Percentiles rank a stretch among this genome's conserved stretches.
These are phyloP conservation scores for Protaetia brevitarsis DNA, from an alignment of 1,140 invertebrate species.

Conservation along the genomic window DNA sequence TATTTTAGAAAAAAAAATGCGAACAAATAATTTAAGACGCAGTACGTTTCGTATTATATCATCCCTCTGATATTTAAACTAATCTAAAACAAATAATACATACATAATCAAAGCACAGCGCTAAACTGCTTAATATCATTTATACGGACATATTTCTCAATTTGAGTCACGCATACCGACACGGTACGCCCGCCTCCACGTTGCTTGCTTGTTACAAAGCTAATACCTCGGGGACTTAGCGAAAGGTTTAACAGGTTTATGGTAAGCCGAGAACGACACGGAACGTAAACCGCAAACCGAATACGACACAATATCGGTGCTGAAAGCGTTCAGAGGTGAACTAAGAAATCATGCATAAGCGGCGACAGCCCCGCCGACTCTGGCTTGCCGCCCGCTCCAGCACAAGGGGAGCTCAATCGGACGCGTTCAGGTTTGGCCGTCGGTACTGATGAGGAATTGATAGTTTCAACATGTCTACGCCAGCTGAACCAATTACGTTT, in stretches of 20 bases:
- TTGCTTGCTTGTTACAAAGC: neutral
- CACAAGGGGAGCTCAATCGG: too few species aligned
- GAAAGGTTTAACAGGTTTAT: constrained; percentile 12
- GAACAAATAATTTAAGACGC: too few species aligned
- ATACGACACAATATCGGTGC: constrained; percentile 6
- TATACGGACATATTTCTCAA: constrained; percentile 7
- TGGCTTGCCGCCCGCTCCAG: too few species aligned
- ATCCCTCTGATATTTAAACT: too few species aligned
- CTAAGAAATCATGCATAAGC: constrained; percentile 16
- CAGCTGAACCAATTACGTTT: constrained; percentile 53
- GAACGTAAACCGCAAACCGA: constrained; percentile 6
- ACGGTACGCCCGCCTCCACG: neutral
- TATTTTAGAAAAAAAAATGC: too few species aligned
- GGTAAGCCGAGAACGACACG: constrained; percentile 16
- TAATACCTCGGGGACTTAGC: constrained; percentile 10
- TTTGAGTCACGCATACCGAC: neutral
- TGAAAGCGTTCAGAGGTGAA: constrained; percentile 17
- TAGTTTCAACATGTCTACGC: constrained; percentile 48
- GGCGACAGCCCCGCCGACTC: neutral
- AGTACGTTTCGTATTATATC: too few species aligned
- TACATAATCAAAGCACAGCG: neutral
- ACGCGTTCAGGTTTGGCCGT: constrained; percentile 35
- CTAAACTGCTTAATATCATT: neutral
- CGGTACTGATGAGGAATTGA: constrained; percentile 50
- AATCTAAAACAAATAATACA: too few species aligned